A percentile compares a stretch with the other conserved stretches of the same genome.
These are phyloP conservation scores for Cyclargus thomasi DNA, from an alignment of 1,140 invertebrate species.

Conservation along the genomic window DNA sequence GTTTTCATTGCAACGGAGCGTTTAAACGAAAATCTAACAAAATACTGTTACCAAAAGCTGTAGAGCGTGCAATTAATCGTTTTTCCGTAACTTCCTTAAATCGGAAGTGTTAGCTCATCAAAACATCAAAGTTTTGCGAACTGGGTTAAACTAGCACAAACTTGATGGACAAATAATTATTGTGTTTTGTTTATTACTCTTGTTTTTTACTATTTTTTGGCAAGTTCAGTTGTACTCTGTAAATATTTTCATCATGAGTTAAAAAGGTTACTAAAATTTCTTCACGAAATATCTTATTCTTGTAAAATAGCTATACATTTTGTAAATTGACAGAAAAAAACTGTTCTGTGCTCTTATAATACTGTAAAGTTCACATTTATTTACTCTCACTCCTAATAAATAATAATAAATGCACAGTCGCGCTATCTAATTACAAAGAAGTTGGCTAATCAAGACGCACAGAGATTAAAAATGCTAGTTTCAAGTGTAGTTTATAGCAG, in stretches of 20 bases:
- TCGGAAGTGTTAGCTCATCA: constrained; percentile 25
- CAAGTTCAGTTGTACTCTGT: not conserved
- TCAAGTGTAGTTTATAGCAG: constrained; percentile 3
- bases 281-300: no score
- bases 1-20: constrained; percentile 39
- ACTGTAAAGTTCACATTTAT: no score
- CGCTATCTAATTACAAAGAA: no score
- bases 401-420: no score
- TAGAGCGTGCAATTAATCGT: constrained; percentile 33
- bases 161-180: constrained; percentile 10
- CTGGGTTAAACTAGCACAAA: constrained; percentile 20
- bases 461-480: not conserved
- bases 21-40: constrained; percentile 34
- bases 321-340: no score
- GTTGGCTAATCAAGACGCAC: not conserved
- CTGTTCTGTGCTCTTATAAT: no score
- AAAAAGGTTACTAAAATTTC: no score
- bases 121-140: constrained; percentile 24
- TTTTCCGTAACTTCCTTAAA: constrained; percentile 20
- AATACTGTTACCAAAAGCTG: constrained; percentile 36
- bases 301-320: no score
- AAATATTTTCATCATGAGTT: not conserved
- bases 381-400: no score
- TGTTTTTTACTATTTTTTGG: not conserved
- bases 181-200: constrained; percentile 4